Conservation (phyloP, 2,888 invertebrate species). For the Drosophila suboccidentalis region DNA sequence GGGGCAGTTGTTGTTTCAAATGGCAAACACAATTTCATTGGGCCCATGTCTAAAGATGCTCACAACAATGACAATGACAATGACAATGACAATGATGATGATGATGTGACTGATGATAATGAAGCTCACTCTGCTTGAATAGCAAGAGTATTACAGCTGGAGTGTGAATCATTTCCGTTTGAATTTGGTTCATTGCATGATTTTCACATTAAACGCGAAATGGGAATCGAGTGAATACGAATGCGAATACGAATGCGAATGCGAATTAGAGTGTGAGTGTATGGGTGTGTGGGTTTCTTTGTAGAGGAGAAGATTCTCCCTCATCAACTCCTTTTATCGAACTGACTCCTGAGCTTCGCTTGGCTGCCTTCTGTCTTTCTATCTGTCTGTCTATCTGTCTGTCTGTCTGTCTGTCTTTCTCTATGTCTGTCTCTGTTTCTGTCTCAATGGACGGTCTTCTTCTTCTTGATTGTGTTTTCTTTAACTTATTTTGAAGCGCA, state of each 20-base stretch:
- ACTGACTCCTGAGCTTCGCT: constrained; percentile 54
- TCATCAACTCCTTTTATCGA: constrained; percentile 28
- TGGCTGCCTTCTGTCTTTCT: constrained; percentile 20
- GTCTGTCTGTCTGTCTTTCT: constrained; percentile 7
- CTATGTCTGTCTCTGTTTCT: constrained; percentile 13
- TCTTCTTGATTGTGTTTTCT: constrained; percentile 71
- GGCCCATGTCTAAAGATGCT: constrained; percentile 38
- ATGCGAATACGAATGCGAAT: not conserved
- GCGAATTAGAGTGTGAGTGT: not conserved
- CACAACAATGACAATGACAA: constrained; percentile 20
- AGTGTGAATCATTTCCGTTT: constrained; percentile 82
- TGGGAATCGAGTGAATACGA: constrained; percentile 12
- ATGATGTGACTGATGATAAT: constrained; percentile 21
- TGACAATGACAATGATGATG: constrained; percentile 10
- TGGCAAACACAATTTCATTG: constrained; percentile 69
- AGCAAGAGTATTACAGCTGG: constrained; percentile 54
- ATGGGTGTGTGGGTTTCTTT: not conserved
- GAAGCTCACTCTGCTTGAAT: constrained; percentile 37
- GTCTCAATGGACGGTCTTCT: constrained; percentile 44
- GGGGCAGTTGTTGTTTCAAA: constrained; percentile 62
- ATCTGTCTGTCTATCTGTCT: constrained; percentile 5
- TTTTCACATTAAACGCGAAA: constrained; percentile 74
- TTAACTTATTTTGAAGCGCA: constrained; percentile 75
- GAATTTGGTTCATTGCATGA: constrained; percentile 82
- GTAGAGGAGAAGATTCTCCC: constrained; percentile 2